Base-by-base conservation (phyloP, 1,140 invertebrate genomes). In the Drosophila ficusphila region DNA sequence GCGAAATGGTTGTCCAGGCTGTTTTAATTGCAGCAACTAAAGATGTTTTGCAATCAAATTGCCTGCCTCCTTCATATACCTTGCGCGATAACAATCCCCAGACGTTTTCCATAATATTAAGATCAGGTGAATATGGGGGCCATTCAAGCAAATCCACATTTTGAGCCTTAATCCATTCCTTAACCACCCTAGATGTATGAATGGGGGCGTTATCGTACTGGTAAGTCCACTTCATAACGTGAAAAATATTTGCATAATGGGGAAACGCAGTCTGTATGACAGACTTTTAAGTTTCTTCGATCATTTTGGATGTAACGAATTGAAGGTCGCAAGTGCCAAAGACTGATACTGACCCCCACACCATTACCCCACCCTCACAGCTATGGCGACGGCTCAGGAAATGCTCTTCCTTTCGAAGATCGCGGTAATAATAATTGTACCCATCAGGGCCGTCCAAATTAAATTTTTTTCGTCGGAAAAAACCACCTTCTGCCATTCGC, bases 121-220 rank as follows among this genome's bases (percentile, higher is more conserved):
- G n/a, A n/a, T n/a, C n/a, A n/a, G n/a, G n/a, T n/a, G n/a, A n/a
- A n/a, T n/a, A n/a, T n/a, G n/a, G n/a, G n/a, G n/a, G n/a, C n/a
- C n/a, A n/a, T n/a, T n/a, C n/a, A n/a, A n/a, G n/a, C n/a, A n/a
- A n/a, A 21, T 52, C 49, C 49, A 52, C 49, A 11, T 39, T 52
- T 8, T 39, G 31, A 36, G 49, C 49, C 34, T 52, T 52, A 39
- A 52, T 52, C 39, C 48, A 38, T 18, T 36, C 48, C 25, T 52
- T 52, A 38, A 52, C 48, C 33, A 39, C 52, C 52, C 27, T 54
- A 18, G 52, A 25, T 39, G 52, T 54, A 54, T 54, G 18, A 42
- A 54, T 54, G 14, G 52, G 36, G 31, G 38, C 18, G 29, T 33
- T 48, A 47, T 47, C 44, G 19, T 47, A 25, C 44, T 47, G 21